Base-by-base conservation (phyloP, 2,797 vertebrate genomes). In the Limosa lapponica region DNA sequence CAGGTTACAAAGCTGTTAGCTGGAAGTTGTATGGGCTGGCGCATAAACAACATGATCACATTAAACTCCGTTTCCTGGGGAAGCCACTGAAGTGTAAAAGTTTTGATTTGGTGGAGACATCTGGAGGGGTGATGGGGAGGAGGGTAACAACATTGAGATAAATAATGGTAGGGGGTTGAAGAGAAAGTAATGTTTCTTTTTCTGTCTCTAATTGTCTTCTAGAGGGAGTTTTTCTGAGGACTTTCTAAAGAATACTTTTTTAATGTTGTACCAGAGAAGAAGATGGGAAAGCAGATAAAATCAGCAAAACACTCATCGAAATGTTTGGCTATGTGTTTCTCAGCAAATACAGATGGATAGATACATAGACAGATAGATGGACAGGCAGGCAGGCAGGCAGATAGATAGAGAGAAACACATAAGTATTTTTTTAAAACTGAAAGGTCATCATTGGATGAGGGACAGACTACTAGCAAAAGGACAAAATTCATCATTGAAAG, bases 1-100 rank as follows among this genome's bases (percentile, higher is more conserved):
- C 90, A 95, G 93, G 74, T 96, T 95, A 92, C 93, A 91, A 71
- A 92, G 37, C 78, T 89, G 77, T 55, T 92, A 92, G 83, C 36
- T 94, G 74, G 67, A 95, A 89, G 64, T 77, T 22, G 17, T 93
- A 89, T 0, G 0, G 64, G 52, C 87, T 92, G 87, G 93, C 92
- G 77, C 67, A 87, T 66, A 94, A 93, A 95, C 94, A 96, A 93
- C 78, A 59, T 10, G 67, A 80, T 93, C 86, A 67, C 48, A 80
- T 93, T 92, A 62, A 96, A 90, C 59, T 70, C 83, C 0, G 2
- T 83, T 93, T 95, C 94, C 52, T 4, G 5, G 59, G 36, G 66
- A 90, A 95, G 77, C 11, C 43, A 75, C 69, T 94, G 57, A 43
- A 85, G 41, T 91, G 41, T 61, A 89, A 69, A 93, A 79, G 43